Evolutionary conservation across 2,113 vertebrate genomes (phyloP).

Genomic region (Oplegnathus fasciatus): DNA sequence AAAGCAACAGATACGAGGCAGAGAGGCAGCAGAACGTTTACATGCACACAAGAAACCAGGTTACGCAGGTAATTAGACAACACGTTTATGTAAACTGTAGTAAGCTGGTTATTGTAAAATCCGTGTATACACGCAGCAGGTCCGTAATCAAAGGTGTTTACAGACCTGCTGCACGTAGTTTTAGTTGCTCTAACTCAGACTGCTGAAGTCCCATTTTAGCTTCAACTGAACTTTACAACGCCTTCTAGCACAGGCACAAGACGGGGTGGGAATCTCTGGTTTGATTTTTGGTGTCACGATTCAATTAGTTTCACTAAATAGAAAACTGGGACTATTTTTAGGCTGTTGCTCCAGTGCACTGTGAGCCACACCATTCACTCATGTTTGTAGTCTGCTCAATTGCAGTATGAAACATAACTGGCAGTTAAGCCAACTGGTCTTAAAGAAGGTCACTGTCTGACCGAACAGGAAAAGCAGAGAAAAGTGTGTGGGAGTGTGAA

Average conservation of each 20-base stretch:
- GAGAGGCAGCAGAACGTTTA: neutral
- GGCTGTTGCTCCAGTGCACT: neutral
- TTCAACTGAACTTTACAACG: neutral
- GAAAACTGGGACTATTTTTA: neutral
- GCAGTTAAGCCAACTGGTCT: slow-evolving; percentile 6
- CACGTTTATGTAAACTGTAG: neutral
- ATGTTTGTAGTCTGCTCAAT: slow-evolving; percentile 6
- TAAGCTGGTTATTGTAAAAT: slow-evolving; percentile 3
- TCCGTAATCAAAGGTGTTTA: slow-evolving; percentile 4
- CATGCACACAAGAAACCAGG: slow-evolving; percentile 12
- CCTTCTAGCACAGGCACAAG: neutral
- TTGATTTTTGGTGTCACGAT: neutral
- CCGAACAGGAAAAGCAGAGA: neutral
- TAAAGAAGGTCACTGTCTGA: slow-evolving; percentile 16
- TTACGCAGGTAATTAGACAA: neutral
- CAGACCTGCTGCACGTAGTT: too few species aligned
- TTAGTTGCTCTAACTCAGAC: neutral
- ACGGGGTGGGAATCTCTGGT: neutral
- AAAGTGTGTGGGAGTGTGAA: slow-evolving; percentile 8
- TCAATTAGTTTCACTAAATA: neutral
- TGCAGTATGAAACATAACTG: slow-evolving; percentile 7
- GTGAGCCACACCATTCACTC: neutral
- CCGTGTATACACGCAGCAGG: slow-evolving; percentile 1
- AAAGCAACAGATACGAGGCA: slow-evolving; percentile 19
- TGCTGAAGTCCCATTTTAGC: neutral